Evolutionary conservation across 1,140 invertebrate species (phyloP).

Genomic region (Drosophila takahashii): DNA sequence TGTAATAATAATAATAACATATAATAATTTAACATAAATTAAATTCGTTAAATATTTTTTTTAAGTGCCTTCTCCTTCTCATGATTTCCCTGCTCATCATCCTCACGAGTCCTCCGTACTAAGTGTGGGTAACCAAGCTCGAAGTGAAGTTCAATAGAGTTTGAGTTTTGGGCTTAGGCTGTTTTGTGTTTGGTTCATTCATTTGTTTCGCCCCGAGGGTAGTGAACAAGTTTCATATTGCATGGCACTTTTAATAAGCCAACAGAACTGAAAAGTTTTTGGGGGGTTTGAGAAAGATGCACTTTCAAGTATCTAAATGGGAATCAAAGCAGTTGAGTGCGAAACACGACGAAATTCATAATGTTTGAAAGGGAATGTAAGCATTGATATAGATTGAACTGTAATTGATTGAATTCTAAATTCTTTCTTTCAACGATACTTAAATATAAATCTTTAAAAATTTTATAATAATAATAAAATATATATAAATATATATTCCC

Average conservation of each 20-base stretch:
- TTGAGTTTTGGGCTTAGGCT: conserved; percentile 31
- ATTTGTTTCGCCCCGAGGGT: conserved; percentile 32
- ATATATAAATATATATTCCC: no score
- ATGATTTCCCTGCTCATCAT: conserved; percentile 11
- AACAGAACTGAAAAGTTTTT: conserved; percentile 22
- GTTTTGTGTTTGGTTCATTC: conserved; percentile 28
- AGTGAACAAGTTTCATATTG: conserved; percentile 53
- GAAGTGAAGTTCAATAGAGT: conserved; percentile 57
- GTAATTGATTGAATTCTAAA: no score
- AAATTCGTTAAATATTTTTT: background rate
- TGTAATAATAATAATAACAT: no score
- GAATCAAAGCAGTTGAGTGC: no score
- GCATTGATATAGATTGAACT: no score
- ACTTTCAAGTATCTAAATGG: background rate
- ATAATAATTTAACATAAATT: no score
- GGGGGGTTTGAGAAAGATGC: background rate
- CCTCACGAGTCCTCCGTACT: conserved; percentile 5
- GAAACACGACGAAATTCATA: no score
- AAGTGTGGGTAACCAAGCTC: conserved; percentile 47
- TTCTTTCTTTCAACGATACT: no score
- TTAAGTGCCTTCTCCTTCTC: background rate
- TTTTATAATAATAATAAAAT: no score
- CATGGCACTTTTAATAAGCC: conserved; percentile 57
- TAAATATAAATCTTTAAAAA: no score
- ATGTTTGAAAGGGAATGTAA: no score